Base-by-base conservation (phyloP, 2,888 invertebrate genomes). In the Drosophila nigritarsus region DNA sequence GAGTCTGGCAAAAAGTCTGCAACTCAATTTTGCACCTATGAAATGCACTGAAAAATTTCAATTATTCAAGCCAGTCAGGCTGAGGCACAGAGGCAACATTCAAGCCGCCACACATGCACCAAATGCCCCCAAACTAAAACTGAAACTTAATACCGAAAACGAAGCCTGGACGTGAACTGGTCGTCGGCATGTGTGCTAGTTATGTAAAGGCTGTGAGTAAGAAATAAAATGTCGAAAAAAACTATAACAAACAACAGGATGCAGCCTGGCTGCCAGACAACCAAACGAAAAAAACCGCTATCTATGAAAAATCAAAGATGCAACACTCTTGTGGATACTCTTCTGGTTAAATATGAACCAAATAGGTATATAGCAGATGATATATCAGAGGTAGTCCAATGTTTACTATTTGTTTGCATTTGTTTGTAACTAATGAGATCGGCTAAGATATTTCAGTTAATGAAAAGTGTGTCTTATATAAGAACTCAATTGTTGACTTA, bases 231-330 rank as follows among this genome's bases (percentile, higher is more conserved):
- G 71, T 72, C 59, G 62, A 71, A 38, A 38, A 13, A n/a, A 87
- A 89, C 68, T 88, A 88, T 85, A 89, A 87, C 85, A 89, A 89
- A 87, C 89, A 87, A 86, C 88, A 86, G 88, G 88, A 86, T 88
- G 82, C 86, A 74, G 69, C 53, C 56, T 53, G 58, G 54, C 53
- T 30, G 15, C 60, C 32, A 32, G 29, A 50, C 49, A 58, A 42
- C 34, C 51, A 59, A 58, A 45, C 20, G n/a, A 29, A 55, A 42
- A 56, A 29, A 20, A 27, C 1, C 5, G 15, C 34, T n/a, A 38
- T 5, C 8, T 27, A 11, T n/a, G 8, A 2, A 20, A 42, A 30
- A 2, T n/a, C 6, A 11, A 42, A 42, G 3, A 9, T 6, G 2
- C 0, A 30, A 42, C 32, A n/a, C 56, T 29, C 40, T 56, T 27